Evolutionary conservation across 1,140 invertebrate genomes (phyloP).

Genomic region (Drosophila ogumai): DNA sequence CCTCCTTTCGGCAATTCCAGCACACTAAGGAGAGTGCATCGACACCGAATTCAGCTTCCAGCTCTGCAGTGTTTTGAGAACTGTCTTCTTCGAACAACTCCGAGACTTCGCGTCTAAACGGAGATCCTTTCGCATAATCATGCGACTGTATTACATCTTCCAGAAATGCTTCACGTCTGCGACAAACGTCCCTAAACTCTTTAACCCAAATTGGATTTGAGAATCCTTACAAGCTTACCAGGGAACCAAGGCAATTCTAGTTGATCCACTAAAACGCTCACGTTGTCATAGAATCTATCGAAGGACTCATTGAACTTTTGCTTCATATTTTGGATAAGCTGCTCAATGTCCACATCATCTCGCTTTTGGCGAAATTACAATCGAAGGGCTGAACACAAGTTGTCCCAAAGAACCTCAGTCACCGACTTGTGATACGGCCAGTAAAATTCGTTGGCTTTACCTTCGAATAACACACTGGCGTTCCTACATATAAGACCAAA

Average conservation of each 20-base stretch:
- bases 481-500: background rate
- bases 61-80: background rate
- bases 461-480: background rate
- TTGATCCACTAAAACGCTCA: background rate
- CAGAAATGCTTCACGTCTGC: background rate
- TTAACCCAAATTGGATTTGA: too few relatives aligned
- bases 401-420: background rate
- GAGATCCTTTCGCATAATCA: background rate
- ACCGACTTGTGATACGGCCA: background rate
- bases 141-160: background rate
- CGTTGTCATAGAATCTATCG: conserved; percentile 1
- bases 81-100: background rate
- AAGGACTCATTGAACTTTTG: background rate
- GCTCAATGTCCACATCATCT: background rate
- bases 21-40: background rate
- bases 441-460: background rate
- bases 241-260: too few relatives aligned
- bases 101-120: background rate
- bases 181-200: too few relatives aligned
- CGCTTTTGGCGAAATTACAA: conserved; percentile 1
- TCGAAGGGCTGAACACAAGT: background rate
- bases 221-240: too few relatives aligned
- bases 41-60: background rate
- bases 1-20: background rate
- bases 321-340: background rate